phyloP scores from a whole-genome alignment of 2,797 vertebrate species.

The Argyrosomus regius region DNA sequence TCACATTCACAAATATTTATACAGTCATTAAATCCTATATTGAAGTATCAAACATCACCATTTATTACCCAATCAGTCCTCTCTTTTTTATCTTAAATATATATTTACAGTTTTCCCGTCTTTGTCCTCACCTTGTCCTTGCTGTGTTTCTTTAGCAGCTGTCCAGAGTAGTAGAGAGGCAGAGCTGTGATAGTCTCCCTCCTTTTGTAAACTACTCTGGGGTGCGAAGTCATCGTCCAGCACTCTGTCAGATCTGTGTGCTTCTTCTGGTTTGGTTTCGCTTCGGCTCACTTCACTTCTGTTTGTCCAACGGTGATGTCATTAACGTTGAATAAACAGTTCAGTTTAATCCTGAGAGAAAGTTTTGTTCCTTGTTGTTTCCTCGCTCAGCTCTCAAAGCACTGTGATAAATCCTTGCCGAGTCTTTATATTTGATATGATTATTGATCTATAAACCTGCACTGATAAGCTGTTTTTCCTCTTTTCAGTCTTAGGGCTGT shows the following conservation, averaged over 20 bases:
- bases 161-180: constrained; percentile 74
- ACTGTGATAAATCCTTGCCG: neutral
- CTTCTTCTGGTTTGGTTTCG: neutral
- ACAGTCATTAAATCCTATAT: neutral
- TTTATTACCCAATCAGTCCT: neutral
- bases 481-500: neutral
- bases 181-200: constrained; percentile 68
- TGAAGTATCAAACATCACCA: neutral
- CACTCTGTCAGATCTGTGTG: neutral
- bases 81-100: neutral
- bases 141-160: constrained; percentile 62
- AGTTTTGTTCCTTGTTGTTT: neutral
- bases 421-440: neutral
- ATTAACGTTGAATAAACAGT: neutral
- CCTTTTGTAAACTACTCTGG: constrained; percentile 57
- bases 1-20: neutral
- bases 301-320: constrained; percentile 4
- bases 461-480: neutral
- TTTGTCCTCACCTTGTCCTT: constrained; percentile 63
- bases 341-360: constrained; percentile 15
- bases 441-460: constrained; percentile 24
- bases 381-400: neutral
- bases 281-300: neutral
- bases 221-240: constrained; percentile 40
- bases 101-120: neutral